Base-by-base conservation (phyloP, 2,888 invertebrate genomes). In the Trichopria drosophilae region DNA sequence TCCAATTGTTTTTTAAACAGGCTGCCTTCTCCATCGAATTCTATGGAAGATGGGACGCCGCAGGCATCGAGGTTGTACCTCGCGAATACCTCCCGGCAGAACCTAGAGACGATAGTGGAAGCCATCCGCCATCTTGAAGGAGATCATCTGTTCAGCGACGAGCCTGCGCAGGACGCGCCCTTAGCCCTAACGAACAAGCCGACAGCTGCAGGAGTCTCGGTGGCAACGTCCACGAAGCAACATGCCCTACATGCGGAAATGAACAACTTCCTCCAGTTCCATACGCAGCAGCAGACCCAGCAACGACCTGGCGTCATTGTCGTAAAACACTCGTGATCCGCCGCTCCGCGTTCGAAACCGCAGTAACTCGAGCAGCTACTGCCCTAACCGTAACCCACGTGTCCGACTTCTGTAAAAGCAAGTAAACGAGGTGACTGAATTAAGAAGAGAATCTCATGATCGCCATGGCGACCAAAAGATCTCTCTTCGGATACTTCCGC, bases 61-160 rank as follows among this genome's bases (percentile, higher is more conserved):
- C 78, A 77, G 55, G 69, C 65, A 45, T 69, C 63, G 48, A 77
- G 82, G 58, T 72, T 83, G 44, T 83, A 81, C 64, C 74, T 82
- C 40, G 82, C 85, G 12, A 85, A 84, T 60, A 90, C 90, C 42
- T 93, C 93, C 57, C 86, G 94, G 46, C 93, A 95, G 76, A 97
- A 96, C 76, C 81, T 99, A 65, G 96, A 98, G 77, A 97, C 97
- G 10, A 97, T 99, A 62, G 95, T 98, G 28, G 97, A 98, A 76
- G 99, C 99, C 47, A 98, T 99, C 69, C 86, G 96, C 28, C 97
- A 98, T 74, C 79, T 99, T 61, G 98, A 99, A 75, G 97, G 97
- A 29, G 96, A 95, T 75, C 93, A 93, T 75, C 79, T 94, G 71
- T 94, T 95, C 78, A 84, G 87, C 58, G 93, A 93, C 66, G 87